Percentiles rank a stretch among this genome's conserved stretches.
phyloP scores from a whole-genome alignment of 2,888 invertebrate genomes.

The Latheticus oryzae region DNA sequence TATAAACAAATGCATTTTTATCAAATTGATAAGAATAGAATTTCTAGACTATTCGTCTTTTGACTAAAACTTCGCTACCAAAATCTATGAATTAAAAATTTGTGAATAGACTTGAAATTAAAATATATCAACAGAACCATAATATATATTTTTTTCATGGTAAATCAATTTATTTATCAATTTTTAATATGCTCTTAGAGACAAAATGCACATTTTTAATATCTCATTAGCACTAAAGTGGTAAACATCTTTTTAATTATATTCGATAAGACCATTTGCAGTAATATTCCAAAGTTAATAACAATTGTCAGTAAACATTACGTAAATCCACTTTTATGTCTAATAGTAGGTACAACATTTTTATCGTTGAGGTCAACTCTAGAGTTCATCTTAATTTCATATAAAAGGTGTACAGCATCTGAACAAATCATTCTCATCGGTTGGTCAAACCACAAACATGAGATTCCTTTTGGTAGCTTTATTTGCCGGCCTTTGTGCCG shows the following conservation, averaged over 20 bases:
- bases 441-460: constrained; percentile 16
- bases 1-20: too few relatives aligned
- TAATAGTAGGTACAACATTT: constrained; percentile 23
- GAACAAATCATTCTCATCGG: constrained; percentile 26
- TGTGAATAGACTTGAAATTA: too few relatives aligned
- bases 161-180: too few relatives aligned
- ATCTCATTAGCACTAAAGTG: neutral
- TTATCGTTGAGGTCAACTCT: constrained; percentile 22
- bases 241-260: constrained; percentile 4
- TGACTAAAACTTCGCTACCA: too few relatives aligned
- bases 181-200: too few relatives aligned
- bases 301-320: constrained; percentile 20
- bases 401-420: constrained; percentile 20
- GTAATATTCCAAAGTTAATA: constrained; percentile 14
- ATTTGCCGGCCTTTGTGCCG: constrained; percentile 31
- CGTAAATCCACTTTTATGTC: constrained; percentile 9
- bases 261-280: neutral
- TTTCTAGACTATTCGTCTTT: too few relatives aligned
- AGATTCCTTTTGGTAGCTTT: constrained; percentile 27
- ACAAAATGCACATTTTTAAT: constrained; percentile 6
- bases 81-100: too few relatives aligned
- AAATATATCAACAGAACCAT: too few relatives aligned
- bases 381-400: constrained; percentile 17
- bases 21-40: too few relatives aligned
- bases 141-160: too few relatives aligned